Percentiles rank a stretch among this genome's conserved stretches.
Evolutionary conservation across 2,113 vertebrate species (phyloP).

Genomic region (Apodemus speciosus): DNA sequence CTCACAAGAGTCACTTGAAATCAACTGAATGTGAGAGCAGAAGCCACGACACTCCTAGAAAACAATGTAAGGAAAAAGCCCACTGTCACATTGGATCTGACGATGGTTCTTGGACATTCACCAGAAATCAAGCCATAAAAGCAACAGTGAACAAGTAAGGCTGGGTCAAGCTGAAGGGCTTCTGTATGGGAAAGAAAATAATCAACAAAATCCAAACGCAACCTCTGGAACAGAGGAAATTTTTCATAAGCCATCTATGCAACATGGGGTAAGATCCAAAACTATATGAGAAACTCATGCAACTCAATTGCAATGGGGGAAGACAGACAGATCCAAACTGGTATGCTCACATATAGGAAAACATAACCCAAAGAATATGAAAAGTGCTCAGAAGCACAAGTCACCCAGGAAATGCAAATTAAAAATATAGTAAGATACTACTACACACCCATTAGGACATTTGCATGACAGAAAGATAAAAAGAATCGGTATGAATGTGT

Average conservation of each 20-base stretch:
- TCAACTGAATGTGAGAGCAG: background rate
- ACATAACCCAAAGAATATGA: background rate
- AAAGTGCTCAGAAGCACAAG: background rate
- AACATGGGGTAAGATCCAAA: background rate
- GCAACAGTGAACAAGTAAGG: background rate
- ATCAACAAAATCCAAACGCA: background rate
- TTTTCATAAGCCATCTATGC: background rate
- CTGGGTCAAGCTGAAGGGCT: background rate
- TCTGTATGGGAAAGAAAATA: background rate
- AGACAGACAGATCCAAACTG: background rate
- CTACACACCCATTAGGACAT: background rate
- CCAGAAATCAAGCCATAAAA: slow-evolving; percentile 8
- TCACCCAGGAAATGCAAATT: background rate
- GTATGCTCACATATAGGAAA: background rate
- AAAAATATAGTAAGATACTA: background rate
- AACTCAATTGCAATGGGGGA: background rate
- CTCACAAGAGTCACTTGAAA: background rate
- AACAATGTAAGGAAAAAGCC: background rate
- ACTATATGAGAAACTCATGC: background rate
- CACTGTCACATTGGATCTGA: background rate
- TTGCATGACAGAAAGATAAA: background rate
- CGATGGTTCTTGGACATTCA: background rate
- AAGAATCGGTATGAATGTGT: background rate
- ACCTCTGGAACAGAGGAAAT: background rate
- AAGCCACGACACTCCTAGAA: background rate